Percentiles rank a stretch among this genome's conserved stretches.
phyloP scores from a whole-genome alignment of 2,888 invertebrate species.

The Helleia helle region DNA sequence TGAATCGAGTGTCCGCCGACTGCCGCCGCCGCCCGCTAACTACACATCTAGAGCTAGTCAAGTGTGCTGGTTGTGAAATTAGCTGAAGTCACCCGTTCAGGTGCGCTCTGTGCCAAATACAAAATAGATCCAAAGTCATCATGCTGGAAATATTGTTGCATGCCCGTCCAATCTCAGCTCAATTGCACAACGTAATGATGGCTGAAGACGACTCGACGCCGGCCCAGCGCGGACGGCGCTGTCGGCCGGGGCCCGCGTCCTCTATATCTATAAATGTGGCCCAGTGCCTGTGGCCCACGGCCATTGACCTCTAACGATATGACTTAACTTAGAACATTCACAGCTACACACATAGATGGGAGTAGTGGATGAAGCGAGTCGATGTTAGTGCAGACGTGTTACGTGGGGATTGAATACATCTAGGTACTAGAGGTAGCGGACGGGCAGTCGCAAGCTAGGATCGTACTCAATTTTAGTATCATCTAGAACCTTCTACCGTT shows the following conservation, averaged over 20 bases:
- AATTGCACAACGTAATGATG: conserved; percentile 48
- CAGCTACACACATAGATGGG: conserved; percentile 23
- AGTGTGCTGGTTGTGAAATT: conserved; percentile 60
- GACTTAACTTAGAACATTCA: conserved; percentile 7
- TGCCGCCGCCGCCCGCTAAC: conserved; percentile 16
- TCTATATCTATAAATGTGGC: not conserved
- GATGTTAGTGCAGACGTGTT: conserved; percentile 6
- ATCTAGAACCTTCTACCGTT: not conserved
- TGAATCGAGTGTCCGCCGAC: no score
- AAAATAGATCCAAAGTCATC: conserved; percentile 30
- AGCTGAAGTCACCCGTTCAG: conserved; percentile 53
- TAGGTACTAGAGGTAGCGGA: not conserved
- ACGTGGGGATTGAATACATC: not conserved
- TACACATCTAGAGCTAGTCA: conserved; percentile 47
- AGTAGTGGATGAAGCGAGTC: conserved; percentile 39
- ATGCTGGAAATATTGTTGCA: conserved; percentile 43
- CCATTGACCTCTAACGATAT: not conserved
- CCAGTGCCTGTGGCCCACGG: not conserved
- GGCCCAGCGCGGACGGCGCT: not conserved
- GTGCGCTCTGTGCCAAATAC: conserved; percentile 29
- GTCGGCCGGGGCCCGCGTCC: not conserved
- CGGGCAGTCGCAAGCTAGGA: conserved; percentile 8
- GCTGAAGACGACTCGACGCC: not conserved
- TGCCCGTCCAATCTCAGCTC: conserved; percentile 69
- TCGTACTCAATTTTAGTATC: not conserved